phyloP scores from a whole-genome alignment of 2,797 vertebrate species.

The Hyperoplus immaculatus region DNA sequence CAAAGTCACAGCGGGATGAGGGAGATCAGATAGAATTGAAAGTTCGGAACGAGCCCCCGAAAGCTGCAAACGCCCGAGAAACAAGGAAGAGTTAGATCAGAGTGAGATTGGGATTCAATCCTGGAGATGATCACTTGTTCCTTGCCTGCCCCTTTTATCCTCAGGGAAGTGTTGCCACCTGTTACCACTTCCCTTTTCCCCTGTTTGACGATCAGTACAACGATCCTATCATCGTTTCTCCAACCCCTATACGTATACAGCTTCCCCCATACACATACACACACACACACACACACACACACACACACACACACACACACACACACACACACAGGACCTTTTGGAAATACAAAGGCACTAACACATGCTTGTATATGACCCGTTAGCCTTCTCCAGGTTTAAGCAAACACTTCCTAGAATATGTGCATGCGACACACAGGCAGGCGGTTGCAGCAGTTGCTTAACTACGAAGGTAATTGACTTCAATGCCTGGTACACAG shows the following conservation, averaged over 20 bases:
- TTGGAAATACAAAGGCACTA: conserved; percentile 42
- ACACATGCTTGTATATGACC: conserved; percentile 43
- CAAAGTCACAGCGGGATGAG: conserved; percentile 62
- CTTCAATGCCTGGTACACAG: conserved; percentile 72
- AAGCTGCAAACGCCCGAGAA: conserved; percentile 60
- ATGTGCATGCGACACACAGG: conserved; percentile 30
- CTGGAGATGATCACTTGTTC: conserved; percentile 66
- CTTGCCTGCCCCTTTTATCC: conserved; percentile 42
- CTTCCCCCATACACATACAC: background rate
- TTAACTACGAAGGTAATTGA: conserved; percentile 82
- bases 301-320: conserved; percentile 25
- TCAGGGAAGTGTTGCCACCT: conserved; percentile 50
- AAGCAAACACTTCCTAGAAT: conserved; percentile 46
- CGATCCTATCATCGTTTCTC: conserved; percentile 41
- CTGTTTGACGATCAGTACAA: conserved; percentile 47
- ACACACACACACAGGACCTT: conserved; percentile 12
- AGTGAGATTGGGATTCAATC: conserved; percentile 67
- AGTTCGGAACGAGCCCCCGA: conserved; percentile 39
- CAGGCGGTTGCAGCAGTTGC: conserved; percentile 56
- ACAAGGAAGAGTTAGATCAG: conserved; percentile 67
- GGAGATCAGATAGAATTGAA: conserved; percentile 67
- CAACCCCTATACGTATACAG: background rate
- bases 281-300: conserved; percentile 24
- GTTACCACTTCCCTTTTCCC: conserved; percentile 48
- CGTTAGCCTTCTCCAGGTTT: conserved; percentile 16